Conservation (phyloP, 2,797 vertebrate genomes). For the Gastrophryne carolinensis region DNA sequence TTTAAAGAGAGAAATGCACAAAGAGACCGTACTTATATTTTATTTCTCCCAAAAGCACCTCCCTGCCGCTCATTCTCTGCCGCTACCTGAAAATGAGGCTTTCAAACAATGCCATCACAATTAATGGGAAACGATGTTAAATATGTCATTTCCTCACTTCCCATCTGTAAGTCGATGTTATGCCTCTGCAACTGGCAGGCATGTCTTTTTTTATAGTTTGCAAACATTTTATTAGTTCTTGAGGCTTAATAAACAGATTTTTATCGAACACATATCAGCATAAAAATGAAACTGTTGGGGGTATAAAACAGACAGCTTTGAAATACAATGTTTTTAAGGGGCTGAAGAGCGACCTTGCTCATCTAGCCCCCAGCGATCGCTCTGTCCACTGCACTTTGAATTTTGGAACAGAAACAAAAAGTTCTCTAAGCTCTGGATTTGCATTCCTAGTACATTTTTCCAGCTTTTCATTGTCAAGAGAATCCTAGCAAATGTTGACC, state of each 20-base stretch:
- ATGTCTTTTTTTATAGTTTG: constrained; percentile 40
- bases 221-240: constrained; percentile 49
- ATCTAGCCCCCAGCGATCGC: background rate
- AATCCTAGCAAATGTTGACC: background rate
- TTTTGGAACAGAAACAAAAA: constrained; percentile 11
- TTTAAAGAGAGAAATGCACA: background rate
- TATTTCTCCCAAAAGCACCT: background rate
- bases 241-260: constrained; percentile 52
- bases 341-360: background rate
- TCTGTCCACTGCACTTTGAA: background rate
- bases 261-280: constrained; percentile 49
- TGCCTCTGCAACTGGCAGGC: constrained; percentile 29
- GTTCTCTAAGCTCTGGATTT: constrained; percentile 1
- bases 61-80: constrained; percentile 8
- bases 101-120: constrained; percentile 24
- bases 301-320: constrained; percentile 42
- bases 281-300: constrained; percentile 42
- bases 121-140: constrained; percentile 32
- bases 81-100: constrained; percentile 3
- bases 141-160: constrained; percentile 30
- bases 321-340: constrained; percentile 37
- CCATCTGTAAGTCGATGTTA: constrained; percentile 43
- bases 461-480: constrained; percentile 2
- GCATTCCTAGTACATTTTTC: background rate
- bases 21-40: background rate